A percentile compares a stretch with the other conserved stretches of the same genome.
These are phyloP conservation scores for Amblyopsis hoosieri DNA, from an alignment of 2,797 vertebrate genomes.

Conservation along the genomic window DNA sequence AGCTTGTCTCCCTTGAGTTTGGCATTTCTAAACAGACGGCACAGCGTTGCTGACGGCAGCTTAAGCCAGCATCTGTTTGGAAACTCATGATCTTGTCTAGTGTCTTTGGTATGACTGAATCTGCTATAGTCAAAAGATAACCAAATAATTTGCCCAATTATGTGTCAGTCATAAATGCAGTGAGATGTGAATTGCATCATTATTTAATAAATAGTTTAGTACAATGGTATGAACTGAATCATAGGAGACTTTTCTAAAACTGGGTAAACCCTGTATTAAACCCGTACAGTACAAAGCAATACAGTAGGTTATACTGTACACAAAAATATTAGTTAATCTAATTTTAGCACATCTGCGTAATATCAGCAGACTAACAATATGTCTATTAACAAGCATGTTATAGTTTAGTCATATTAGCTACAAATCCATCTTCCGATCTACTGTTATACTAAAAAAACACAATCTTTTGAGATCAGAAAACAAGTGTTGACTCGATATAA, in stretches of 20 bases:
- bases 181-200: constrained; percentile 34
- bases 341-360: not conserved
- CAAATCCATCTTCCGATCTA: not conserved
- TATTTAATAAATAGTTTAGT: not conserved
- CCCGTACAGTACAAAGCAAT: not conserved
- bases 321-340: not conserved
- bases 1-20: constrained; percentile 65
- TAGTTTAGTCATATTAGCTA: not conserved
- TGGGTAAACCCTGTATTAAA: not conserved
- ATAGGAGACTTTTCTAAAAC: not conserved
- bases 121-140: constrained; percentile 49
- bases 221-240: not conserved
- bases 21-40: constrained; percentile 70
- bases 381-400: not conserved
- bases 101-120: constrained; percentile 67
- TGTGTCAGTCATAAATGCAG: constrained; percentile 43
- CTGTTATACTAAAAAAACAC: not conserved
- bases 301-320: too few relatives aligned
- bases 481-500: too few relatives aligned
- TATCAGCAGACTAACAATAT: not conserved
- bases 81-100: constrained; percentile 60
- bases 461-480: too few relatives aligned
- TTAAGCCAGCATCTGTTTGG: constrained; percentile 72
- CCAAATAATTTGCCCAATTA: constrained; percentile 37
- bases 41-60: constrained; percentile 65